Percentiles rank a stretch among this genome's conserved stretches.
phyloP scores from a whole-genome alignment of 1,140 invertebrate species.

The Drosophila serrata region DNA sequence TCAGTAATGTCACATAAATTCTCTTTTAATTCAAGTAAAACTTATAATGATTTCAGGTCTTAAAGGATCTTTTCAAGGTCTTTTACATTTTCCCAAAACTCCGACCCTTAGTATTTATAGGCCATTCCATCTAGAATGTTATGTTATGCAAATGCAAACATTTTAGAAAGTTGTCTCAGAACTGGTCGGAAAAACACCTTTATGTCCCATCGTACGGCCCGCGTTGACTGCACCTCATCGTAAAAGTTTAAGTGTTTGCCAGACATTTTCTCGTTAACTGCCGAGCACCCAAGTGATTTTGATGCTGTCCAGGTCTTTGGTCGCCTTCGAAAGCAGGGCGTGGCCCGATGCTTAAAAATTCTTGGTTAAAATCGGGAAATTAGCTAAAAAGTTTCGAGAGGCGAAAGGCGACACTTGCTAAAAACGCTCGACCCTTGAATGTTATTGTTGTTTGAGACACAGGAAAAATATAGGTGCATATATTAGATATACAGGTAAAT shows the following conservation, averaged over 20 bases:
- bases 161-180: constrained; percentile 12
- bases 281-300: constrained; percentile 72
- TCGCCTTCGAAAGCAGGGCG: constrained; percentile 22
- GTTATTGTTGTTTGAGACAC: constrained; percentile 26
- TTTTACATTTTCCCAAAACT: not conserved
- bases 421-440: constrained; percentile 41
- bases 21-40: too few relatives aligned
- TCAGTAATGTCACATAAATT: not conserved
- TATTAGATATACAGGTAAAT: not conserved
- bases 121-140: not conserved
- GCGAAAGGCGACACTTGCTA: constrained; percentile 70
- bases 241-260: constrained; percentile 82
- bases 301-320: constrained; percentile 58
- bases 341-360: constrained; percentile 60
- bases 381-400: constrained; percentile 73
- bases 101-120: not conserved
- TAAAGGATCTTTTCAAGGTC: not conserved
- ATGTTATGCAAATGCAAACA: not conserved
- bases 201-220: constrained; percentile 29
- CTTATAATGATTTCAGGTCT: too few relatives aligned
- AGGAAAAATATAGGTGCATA: not conserved
- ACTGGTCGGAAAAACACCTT: not conserved
- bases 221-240: constrained; percentile 67
- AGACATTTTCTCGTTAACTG: constrained; percentile 80
- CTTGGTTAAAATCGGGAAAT: constrained; percentile 77